Base-by-base conservation (phyloP, 2,113 vertebrate species). In the Pygoscelis antarcticus region DNA sequence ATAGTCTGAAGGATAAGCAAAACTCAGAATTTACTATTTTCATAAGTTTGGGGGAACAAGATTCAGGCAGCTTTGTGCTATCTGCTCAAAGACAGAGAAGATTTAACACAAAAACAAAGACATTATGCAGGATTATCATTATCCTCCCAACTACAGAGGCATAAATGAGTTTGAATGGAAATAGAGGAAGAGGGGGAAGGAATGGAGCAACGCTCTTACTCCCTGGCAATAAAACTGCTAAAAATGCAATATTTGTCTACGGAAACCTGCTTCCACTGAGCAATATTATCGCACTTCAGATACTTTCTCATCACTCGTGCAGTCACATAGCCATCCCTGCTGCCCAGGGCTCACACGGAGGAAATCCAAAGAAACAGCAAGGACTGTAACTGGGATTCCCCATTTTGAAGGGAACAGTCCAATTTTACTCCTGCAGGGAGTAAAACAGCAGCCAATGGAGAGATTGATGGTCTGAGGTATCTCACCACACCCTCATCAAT, bases 101-200 rank as follows among this genome's bases (percentile, higher is more conserved):
- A 92, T 57, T 87, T 75, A 94, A 70, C 38, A 87, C 1, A 1
- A 52, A 92, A 92, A 49, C 27, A 11, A 93, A 96, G 51, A 90
- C 51, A 74, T 93, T 89, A 93, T 19, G 32, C 27, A 83, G 76
- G 62, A 92, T 92, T 95, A 90, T 58, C 57, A 86, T 83, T 90
- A 86, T 74, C 71, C 76, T 86, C 55, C 23, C 27, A 93, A 54
- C 27, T 66, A 83, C 0, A 90, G 27, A 94, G 29, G n/a, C 22
- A 83, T 30, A 89, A 80, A 71, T 11, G 19, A 84, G 62, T 27
- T 17, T 80, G 38, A 88, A 62, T 36, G 46, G 60, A 85, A 92
- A 76, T 0, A 44, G 21, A 64, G 52, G 8, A 16, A 72, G 3
- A 81, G 13, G 13, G 12, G 34, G 82, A 54, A 58, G 26, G 18